A percentile compares a stretch with the other conserved stretches of the same genome.
Conservation (phyloP, 2,888 invertebrate species). For the Andrena camellia region DNA sequence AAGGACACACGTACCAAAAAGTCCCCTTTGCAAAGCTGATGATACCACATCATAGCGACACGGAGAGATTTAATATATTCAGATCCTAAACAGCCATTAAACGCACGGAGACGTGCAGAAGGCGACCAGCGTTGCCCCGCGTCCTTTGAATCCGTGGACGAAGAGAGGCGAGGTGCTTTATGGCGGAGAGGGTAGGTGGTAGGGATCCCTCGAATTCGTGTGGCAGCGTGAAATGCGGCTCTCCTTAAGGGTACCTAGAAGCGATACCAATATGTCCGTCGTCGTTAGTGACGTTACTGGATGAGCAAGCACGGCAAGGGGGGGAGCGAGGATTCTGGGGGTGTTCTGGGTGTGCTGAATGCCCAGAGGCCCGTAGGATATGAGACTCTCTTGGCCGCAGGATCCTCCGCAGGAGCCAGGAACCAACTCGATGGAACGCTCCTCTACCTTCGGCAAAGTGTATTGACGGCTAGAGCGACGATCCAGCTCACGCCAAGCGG, state of each 20-base stretch:
- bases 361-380: constrained; percentile 79
- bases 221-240: constrained; percentile 55
- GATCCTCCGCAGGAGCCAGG: constrained; percentile 72
- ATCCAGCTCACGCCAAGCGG: constrained; percentile 63
- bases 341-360: constrained; percentile 64
- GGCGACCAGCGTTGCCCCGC: constrained; percentile 26
- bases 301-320: constrained; percentile 68
- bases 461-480: constrained; percentile 77
- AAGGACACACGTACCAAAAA: not conserved
- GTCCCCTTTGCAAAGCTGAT: constrained; percentile 6
- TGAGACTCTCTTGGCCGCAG: constrained; percentile 74
- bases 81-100: constrained; percentile 52
- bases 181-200: constrained; percentile 34
- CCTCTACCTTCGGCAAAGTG: constrained; percentile 77
- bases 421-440: constrained; percentile 74
- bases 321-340: constrained; percentile 33
- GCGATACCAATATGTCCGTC: constrained; percentile 74
- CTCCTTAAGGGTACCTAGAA: constrained; percentile 67
- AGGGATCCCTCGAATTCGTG: constrained; percentile 64
- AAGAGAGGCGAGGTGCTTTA: constrained; percentile 37
- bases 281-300: constrained; percentile 74
- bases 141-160: constrained; percentile 57
- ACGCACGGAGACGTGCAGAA: constrained; percentile 30
- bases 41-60: not conserved
- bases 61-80: constrained; percentile 45